phyloP scores from a whole-genome alignment of 2,888 invertebrate genomes.

The Tenthredo distinguenda region DNA sequence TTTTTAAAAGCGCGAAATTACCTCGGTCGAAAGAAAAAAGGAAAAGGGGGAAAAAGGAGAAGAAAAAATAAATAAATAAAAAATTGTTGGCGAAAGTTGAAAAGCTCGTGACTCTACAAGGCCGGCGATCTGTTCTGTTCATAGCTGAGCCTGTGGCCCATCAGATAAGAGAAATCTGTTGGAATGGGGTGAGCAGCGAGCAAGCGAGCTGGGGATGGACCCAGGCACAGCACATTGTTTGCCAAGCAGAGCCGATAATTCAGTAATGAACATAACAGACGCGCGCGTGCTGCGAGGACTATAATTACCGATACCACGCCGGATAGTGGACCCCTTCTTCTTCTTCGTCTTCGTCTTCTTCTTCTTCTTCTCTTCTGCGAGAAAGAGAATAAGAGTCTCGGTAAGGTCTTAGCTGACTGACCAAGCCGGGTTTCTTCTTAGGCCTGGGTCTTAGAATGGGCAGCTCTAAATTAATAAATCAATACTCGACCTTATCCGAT shows the following conservation, averaged over 20 bases:
- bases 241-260: slow-evolving; percentile 76
- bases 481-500: slow-evolving; percentile 76
- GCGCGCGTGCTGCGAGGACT: slow-evolving; percentile 75
- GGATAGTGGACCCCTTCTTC: slow-evolving; percentile 76
- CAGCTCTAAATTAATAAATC: slow-evolving; percentile 78
- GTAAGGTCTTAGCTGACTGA: slow-evolving; percentile 23
- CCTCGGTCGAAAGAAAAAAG: too few relatives aligned
- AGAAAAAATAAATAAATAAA: too few relatives aligned
- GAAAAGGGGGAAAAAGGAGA: too few relatives aligned
- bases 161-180: slow-evolving; percentile 65
- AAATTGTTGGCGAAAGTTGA: not conserved
- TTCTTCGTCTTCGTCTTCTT: slow-evolving; percentile 62
- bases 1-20: not conserved
- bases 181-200: slow-evolving; percentile 20
- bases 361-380: not conserved
- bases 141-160: slow-evolving; percentile 73
- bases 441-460: slow-evolving; percentile 73
- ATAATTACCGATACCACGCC: slow-evolving; percentile 77
- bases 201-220: slow-evolving; percentile 50
- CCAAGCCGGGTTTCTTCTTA: slow-evolving; percentile 55
- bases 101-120: slow-evolving; percentile 11
- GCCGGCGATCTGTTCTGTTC: not conserved
- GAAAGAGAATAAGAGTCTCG: slow-evolving; percentile 51
- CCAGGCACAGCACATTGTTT: slow-evolving; percentile 70
- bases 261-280: slow-evolving; percentile 77